These are phyloP conservation scores for Zalophus californianus DNA, from an alignment of 2,797 vertebrate genomes.

Conservation along the genomic window DNA sequence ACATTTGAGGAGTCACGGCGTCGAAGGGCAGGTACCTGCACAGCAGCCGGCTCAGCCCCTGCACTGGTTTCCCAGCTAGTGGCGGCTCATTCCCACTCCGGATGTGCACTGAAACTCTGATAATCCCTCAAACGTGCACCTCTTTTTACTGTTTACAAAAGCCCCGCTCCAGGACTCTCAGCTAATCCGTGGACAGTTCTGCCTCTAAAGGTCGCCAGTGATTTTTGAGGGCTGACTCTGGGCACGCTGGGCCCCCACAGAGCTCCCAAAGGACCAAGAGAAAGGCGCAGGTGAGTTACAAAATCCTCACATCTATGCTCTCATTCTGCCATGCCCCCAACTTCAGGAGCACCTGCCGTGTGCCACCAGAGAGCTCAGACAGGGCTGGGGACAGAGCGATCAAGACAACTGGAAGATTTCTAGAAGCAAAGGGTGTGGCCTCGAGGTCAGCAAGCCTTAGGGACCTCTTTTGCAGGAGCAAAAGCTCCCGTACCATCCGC, in stretches of 20 bases:
- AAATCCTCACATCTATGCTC: not conserved
- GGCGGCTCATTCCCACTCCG: not conserved
- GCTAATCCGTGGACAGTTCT: not conserved
- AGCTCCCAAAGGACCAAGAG: not conserved
- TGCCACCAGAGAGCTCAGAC: not conserved
- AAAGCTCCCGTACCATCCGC: not conserved
- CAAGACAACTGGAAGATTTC: not conserved
- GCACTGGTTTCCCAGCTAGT: not conserved
- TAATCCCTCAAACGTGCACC: rapidly evolving
- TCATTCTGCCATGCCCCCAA: rapidly evolving
- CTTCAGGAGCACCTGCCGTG: not conserved
- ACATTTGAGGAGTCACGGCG: not conserved
- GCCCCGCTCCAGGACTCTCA: not conserved
- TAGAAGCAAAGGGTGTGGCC: not conserved
- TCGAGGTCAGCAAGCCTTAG: not conserved
- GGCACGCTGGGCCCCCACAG: not conserved
- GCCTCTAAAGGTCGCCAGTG: not conserved
- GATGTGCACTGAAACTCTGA: not conserved
- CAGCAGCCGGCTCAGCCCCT: not conserved
- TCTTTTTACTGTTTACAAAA: not conserved
- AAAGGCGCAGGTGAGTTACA: not conserved
- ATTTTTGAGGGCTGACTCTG: not conserved
- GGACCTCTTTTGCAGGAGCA: not conserved
- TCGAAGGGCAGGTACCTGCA: rapidly evolving
- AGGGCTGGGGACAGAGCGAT: not conserved